Base-by-base conservation (phyloP, 2,888 invertebrate species). In the Diadromus collaris region DNA sequence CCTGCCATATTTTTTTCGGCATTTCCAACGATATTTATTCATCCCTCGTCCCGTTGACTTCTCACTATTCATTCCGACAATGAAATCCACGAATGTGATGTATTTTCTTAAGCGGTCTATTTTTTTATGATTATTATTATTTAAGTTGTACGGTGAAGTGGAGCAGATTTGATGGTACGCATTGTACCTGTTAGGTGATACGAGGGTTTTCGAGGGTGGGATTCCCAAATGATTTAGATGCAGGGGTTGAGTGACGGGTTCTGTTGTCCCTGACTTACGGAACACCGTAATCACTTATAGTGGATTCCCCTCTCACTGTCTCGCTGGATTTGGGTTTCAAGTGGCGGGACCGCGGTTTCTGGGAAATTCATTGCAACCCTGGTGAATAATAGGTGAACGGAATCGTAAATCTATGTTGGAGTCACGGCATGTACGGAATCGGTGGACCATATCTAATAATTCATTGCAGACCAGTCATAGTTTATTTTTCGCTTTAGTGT, bases 261-360 rank as follows among this genome's bases (percentile, higher is more conserved):
- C 56, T 29, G 72, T 64, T 44, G 16, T 58, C 32, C 54, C 54
- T 60, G 72, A 65, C 76, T 73, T 54, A 70, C 65, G 51, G 32
- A 72, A 76, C 60, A 68, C 68, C 68, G 73, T 78, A 82, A 82
- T 82, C 81, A 80, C 78, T 82, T 74, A 81, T 68, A 81, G 77
- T 79, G 79, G 75, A 77, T 79, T 81, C 58, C 79, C 56, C 38
- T 64, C 77, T 78, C 72, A 38, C 72, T 79, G 51, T 71, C 63
- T 44, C 70, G 29, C 44, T 46, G 70, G 65, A 29, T 72, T 56
- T 21, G 41, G 71, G 74, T 68, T 79, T 65, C 69, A 71, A 82
- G 82, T 79, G 69, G 64, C 63, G 77, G 46, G 76, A 73, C 65
- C 58, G 65, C 34, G 68, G 67, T 76, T 73, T 44, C 64, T 63